These are phyloP conservation scores for Neodontobutis hainanensis DNA, from an alignment of 2,113 vertebrate species.

Conservation along the genomic window DNA sequence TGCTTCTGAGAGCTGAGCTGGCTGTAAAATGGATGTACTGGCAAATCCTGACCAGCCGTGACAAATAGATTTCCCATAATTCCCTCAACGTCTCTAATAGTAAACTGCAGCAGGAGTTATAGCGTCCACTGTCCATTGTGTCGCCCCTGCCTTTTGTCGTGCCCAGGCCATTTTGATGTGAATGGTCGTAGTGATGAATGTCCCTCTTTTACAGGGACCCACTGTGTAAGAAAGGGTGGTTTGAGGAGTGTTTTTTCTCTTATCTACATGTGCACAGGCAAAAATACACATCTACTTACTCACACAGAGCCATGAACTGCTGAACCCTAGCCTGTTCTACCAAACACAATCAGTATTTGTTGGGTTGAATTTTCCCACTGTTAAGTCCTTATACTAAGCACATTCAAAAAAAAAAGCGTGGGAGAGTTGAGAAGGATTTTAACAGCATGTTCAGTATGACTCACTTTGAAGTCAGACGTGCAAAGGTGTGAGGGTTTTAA, in stretches of 20 bases:
- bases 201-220: slow-evolving; percentile 56
- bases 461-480: too few species aligned
- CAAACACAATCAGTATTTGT: slow-evolving; percentile 51
- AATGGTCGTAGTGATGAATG: slow-evolving; percentile 68
- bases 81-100: slow-evolving; percentile 23
- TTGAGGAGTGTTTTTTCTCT: slow-evolving; percentile 32
- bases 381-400: slow-evolving; percentile 24
- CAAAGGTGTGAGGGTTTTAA: too few species aligned
- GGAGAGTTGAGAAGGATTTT: slow-evolving; percentile 23
- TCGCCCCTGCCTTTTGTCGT: slow-evolving; percentile 57
- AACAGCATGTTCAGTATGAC: neutral
- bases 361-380: slow-evolving; percentile 50
- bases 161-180: slow-evolving; percentile 56
- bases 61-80: neutral
- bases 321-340: slow-evolving; percentile 23
- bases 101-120: slow-evolving; percentile 52
- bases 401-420: slow-evolving; percentile 26
- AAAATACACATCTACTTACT: slow-evolving; percentile 34
- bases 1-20: neutral
- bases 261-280: slow-evolving; percentile 63
- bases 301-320: slow-evolving; percentile 28
- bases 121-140: slow-evolving; percentile 55
- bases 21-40: too few species aligned
- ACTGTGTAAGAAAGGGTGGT: slow-evolving; percentile 39
- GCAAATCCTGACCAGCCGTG: too few species aligned